phyloP scores from a whole-genome alignment of 1,140 invertebrate genomes.

The Atta texana region DNA sequence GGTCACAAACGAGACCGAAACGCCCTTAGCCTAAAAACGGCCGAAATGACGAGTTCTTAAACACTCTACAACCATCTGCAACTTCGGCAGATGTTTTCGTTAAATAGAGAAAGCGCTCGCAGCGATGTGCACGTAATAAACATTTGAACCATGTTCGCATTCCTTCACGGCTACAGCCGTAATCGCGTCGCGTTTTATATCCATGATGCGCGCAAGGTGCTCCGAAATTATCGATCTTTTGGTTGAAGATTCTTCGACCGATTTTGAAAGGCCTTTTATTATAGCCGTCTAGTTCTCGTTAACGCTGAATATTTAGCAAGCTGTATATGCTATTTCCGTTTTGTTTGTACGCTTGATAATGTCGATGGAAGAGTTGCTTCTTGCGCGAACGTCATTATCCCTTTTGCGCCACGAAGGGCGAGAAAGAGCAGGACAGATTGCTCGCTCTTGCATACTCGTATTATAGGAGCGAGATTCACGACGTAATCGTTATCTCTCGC shows the following conservation, averaged over 20 bases:
- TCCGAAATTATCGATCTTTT: not conserved
- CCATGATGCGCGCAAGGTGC: not conserved
- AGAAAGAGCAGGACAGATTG: not conserved
- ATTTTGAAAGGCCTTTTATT: conserved; percentile 4
- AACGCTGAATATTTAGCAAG: not conserved
- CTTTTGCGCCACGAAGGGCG: not conserved
- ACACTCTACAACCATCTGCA: conserved; percentile 51
- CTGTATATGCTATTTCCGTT: not conserved
- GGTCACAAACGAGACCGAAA: not conserved
- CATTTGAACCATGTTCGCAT: conserved; percentile 14
- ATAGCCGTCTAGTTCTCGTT: not conserved
- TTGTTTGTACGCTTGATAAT: not conserved
- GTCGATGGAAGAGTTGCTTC: not conserved
- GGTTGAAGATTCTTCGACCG: not conserved
- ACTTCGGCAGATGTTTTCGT: conserved; percentile 54
- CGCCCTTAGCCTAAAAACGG: conserved; percentile 13
- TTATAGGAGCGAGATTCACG: conserved; percentile 47
- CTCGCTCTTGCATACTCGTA: not conserved
- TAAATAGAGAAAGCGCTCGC: conserved; percentile 52
- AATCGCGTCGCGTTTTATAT: conserved; percentile 11
- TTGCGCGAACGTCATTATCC: not conserved
- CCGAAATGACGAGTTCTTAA: conserved; percentile 36
- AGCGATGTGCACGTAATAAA: conserved; percentile 28
- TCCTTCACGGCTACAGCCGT: not conserved
- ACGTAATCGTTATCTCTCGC: conserved; percentile 63